These are phyloP conservation scores for Idaea dimidiata DNA, from an alignment of 2,888 invertebrate genomes.

Conservation along the genomic window DNA sequence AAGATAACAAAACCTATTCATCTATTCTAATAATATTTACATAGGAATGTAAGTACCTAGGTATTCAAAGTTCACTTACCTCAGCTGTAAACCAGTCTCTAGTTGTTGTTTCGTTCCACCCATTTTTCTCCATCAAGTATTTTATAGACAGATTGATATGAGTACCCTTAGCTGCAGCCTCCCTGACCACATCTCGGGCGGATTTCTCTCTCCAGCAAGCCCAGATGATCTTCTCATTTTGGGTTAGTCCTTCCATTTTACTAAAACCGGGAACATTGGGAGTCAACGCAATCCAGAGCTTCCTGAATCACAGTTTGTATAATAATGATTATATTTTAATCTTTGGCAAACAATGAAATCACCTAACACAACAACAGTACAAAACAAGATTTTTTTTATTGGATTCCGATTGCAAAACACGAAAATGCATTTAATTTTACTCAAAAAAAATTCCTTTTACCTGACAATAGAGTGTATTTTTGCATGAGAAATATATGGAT, in stretches of 20 bases:
- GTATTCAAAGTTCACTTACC: conserved; percentile 49
- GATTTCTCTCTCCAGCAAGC: conserved; percentile 83
- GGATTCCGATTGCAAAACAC: not conserved
- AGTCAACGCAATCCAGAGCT: not conserved
- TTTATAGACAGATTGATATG: conserved; percentile 81
- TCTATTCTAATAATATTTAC: not conserved
- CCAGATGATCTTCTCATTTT: conserved; percentile 83
- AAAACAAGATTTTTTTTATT: not conserved
- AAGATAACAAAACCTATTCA: not conserved
- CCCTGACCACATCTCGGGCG: conserved; percentile 83
- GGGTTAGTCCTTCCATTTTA: conserved; percentile 79
- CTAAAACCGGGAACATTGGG: conserved; percentile 6
- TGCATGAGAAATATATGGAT: not conserved
- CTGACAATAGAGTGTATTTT: not conserved
- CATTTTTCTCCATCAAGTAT: conserved; percentile 79
- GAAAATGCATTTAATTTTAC: not conserved
- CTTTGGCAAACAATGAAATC: conserved; percentile 14
- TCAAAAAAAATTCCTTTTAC: not conserved
- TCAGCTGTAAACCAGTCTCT: conserved; percentile 80
- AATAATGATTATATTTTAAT: not conserved
- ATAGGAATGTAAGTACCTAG: not conserved
- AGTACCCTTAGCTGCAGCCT: conserved; percentile 85
- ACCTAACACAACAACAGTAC: not conserved
- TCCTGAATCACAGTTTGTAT: not conserved
- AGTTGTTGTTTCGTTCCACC: conserved; percentile 75